These are phyloP conservation scores for Blennius ocellaris DNA, from an alignment of 2,113 vertebrate genomes.

Conservation along the genomic window DNA sequence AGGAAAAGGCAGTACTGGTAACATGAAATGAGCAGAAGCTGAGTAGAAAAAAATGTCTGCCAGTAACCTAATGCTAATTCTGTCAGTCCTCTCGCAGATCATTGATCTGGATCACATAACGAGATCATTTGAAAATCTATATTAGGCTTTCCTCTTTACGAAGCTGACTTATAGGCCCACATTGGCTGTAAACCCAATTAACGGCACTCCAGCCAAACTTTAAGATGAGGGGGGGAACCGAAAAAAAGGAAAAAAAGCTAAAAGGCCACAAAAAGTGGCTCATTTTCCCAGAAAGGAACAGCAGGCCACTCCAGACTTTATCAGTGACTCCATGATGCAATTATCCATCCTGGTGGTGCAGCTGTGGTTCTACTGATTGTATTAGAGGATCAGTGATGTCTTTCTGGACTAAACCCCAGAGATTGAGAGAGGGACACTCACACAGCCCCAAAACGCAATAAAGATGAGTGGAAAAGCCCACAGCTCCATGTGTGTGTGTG, in stretches of 20 bases:
- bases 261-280: slow-evolving; percentile 58
- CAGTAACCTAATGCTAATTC: neutral
- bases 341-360: slow-evolving; percentile 73
- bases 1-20: no score
- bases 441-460: slow-evolving; percentile 62
- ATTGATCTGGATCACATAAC: slow-evolving; percentile 4
- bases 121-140: neutral
- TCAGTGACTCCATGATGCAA: slow-evolving; percentile 80
- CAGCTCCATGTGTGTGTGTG: slow-evolving; percentile 17
- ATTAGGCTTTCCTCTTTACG: slow-evolving; percentile 7
- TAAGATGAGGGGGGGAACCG: slow-evolving; percentile 7
- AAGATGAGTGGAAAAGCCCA: slow-evolving; percentile 51
- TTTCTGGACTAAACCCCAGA: slow-evolving; percentile 74
- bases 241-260: slow-evolving; percentile 36
- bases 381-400: slow-evolving; percentile 70
- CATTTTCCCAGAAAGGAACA: slow-evolving; percentile 72
- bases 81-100: neutral
- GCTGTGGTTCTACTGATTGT: slow-evolving; percentile 79
- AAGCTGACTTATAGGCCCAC: neutral
- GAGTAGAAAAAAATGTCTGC: neutral
- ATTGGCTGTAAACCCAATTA: slow-evolving; percentile 49
- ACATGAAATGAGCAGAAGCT: no score
- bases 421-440: slow-evolving; percentile 51
- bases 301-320: slow-evolving; percentile 77
- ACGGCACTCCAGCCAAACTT: slow-evolving; percentile 56